Base-by-base conservation (phyloP, 2,113 vertebrate genomes). In the Felis chaus region DNA sequence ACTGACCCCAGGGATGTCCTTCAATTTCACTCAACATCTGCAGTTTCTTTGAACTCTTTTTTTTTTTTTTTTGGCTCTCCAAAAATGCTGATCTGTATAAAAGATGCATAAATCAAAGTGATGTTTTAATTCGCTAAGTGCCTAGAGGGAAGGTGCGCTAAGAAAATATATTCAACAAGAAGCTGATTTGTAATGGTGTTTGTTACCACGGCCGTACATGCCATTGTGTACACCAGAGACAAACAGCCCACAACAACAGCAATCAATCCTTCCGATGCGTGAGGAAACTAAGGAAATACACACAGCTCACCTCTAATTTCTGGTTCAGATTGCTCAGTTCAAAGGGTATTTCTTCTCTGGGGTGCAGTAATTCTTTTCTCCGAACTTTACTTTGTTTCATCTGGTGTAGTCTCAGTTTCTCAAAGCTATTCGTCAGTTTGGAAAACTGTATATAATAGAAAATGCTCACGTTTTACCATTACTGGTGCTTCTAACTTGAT, bases 281-380 rank as follows among this genome's bases (percentile, higher is more conserved):
- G 89, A 80, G 91, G 65, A 93, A 6, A 73, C 78, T 3, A 57
- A 73, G 3, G 50, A 89, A 73, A 7, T 48, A 31, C 33, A 81
- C 41, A 31, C 21, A 84, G 21, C 98, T 98, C 97, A 99, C 99
- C 98, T 99, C 98, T 15, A 99, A 23, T 95, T 98, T 99, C 95
- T 97, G 78, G 29, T 94, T 98, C 63, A 98, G 84, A 95, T 74
- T 97, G 81, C 68, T 97, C 57, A 94, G 82, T 80, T 99, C 97
- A 94, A 98, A 97, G 81, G 97, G 88, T 1, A 65, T 89, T 53
- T 98, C 98, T 96, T 97, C 98, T 55, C 71, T 91, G 61, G 36
- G 25, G 41, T 86, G 65, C 27, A 23, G 68, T 55, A 76, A 4
- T 71, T 97, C 98, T 91, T 95, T 97, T 29, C 2, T 79, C 79